These are phyloP conservation scores for Oreohelix idahoensis DNA, from an alignment of 1,140 invertebrate species.

Conservation along the genomic window DNA sequence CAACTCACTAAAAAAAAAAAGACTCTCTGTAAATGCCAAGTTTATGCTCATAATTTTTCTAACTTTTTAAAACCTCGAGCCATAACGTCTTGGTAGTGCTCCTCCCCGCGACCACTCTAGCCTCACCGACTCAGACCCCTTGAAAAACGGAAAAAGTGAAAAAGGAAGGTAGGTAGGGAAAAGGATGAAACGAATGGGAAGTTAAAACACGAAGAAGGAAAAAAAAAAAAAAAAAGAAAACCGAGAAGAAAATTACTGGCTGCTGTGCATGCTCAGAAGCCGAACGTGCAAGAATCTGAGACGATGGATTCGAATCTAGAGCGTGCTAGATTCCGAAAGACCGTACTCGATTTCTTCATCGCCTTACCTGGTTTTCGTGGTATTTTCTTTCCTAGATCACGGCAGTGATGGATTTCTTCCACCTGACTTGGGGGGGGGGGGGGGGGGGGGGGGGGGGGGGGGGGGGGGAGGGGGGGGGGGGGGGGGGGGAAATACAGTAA, in stretches of 20 bases:
- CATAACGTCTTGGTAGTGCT: background rate
- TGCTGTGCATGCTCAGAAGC: background rate
- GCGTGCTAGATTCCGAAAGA: background rate
- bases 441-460: too few relatives aligned
- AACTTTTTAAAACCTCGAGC: background rate
- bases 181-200: background rate
- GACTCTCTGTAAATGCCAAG: background rate
- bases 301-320: background rate
- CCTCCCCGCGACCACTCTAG: background rate
- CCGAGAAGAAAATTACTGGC: background rate
- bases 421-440: too few relatives aligned
- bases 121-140: background rate
- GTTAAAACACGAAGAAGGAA: background rate
- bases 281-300: constrained; percentile 1
- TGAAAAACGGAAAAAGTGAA: background rate
- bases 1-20: background rate
- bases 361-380: background rate
- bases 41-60: background rate
- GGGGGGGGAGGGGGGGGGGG: background rate
- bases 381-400: background rate
- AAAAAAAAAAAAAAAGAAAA: background rate
- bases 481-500: too few relatives aligned
- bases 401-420: constrained; percentile 1
- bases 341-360: background rate
- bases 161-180: background rate